Conservation (phyloP, 2,113 vertebrate species). For the Cettia cetti region DNA sequence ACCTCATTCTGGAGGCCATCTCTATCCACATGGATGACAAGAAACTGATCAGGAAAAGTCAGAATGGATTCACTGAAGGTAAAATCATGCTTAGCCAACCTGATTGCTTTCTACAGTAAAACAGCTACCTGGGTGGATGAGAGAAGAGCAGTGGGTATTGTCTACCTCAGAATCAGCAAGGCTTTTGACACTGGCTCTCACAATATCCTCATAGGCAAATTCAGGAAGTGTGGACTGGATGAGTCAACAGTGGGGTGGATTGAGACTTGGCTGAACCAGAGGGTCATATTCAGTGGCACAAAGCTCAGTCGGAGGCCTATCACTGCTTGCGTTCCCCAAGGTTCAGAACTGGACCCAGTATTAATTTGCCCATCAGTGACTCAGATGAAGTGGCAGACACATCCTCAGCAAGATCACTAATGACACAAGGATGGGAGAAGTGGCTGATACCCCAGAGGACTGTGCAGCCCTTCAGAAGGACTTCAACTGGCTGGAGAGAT, state of each 20-base stretch:
- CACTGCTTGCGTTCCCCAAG: not conserved
- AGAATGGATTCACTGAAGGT: not conserved
- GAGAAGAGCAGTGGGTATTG: not conserved
- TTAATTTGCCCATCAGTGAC: not conserved
- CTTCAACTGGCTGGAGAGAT: not conserved
- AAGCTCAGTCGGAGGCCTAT: not conserved
- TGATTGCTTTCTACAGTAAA: not conserved
- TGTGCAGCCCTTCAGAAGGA: not conserved
- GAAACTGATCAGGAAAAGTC: not conserved
- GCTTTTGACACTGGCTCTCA: not conserved
- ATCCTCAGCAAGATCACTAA: not conserved
- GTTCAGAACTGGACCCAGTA: not conserved
- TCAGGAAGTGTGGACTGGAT: not conserved
- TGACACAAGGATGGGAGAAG: not conserved
- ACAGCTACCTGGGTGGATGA: not conserved
- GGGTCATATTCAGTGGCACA: not conserved
- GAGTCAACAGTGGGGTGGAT: not conserved
- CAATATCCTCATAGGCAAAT: not conserved
- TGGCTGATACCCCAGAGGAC: accelerated
- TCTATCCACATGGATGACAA: not conserved
- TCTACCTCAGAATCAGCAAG: accelerated
- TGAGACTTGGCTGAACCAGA: not conserved
- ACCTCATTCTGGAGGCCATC: not conserved
- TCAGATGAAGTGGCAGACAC: not conserved
- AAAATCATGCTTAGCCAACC: not conserved